phyloP scores from a whole-genome alignment of 1,140 invertebrate genomes.

The Heliothis subflexa region DNA sequence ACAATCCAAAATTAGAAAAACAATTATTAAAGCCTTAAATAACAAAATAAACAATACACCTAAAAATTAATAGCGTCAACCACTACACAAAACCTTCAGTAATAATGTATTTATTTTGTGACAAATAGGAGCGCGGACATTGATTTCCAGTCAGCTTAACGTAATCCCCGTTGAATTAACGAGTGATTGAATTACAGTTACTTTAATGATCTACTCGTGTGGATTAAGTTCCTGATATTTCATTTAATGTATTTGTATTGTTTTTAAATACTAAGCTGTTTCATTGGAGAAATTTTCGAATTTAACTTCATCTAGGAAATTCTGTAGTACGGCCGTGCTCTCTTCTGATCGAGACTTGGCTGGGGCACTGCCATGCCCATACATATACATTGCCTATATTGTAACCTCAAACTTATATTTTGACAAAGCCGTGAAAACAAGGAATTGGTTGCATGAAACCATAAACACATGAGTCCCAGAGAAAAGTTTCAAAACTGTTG shows the following conservation, averaged over 20 bases:
- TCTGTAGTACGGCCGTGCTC: too few species aligned
- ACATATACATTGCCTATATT: not conserved
- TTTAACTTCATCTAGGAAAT: too few species aligned
- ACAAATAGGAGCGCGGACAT: not conserved
- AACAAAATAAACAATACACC: too few species aligned
- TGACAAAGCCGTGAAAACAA: conserved; percentile 27
- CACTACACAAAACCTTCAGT: too few species aligned
- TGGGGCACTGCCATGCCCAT: too few species aligned
- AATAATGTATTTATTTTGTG: not conserved
- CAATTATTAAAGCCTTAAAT: too few species aligned
- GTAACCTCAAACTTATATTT: not conserved
- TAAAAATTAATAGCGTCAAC: too few species aligned
- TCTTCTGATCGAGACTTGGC: too few species aligned
- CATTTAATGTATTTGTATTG: too few species aligned
- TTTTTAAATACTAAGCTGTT: too few species aligned
- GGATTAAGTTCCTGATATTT: conserved; percentile 2
- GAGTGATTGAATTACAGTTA: conserved; percentile 16
- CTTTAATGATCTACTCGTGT: conserved; percentile 23
- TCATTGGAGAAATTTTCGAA: too few species aligned
- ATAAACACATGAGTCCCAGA: conserved; percentile 10
- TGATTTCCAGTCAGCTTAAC: conserved; percentile 4
- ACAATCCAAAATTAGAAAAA: not conserved
- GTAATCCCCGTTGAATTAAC: conserved; percentile 2
- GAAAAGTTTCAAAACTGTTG: conserved; percentile 28
- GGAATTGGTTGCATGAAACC: not conserved